These are phyloP conservation scores for Cryptoleucopteryx plumbea DNA, from an alignment of 2,113 vertebrate species.

Conservation along the genomic window DNA sequence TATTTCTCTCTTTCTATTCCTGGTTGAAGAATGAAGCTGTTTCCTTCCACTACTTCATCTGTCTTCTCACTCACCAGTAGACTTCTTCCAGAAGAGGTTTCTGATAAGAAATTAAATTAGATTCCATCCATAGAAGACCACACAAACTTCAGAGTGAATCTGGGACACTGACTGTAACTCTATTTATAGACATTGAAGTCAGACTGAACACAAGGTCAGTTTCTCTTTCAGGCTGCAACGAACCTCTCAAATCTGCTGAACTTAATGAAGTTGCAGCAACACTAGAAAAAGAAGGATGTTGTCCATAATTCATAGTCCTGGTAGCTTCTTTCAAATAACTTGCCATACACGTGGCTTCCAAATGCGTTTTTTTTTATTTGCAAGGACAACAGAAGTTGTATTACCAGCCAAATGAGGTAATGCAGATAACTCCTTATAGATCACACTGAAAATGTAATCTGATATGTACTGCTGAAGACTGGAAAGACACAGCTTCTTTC, in stretches of 20 bases:
- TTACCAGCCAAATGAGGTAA: background rate
- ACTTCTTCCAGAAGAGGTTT: background rate
- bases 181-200: constrained; percentile 30
- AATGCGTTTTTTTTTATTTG: background rate
- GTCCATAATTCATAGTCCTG: background rate
- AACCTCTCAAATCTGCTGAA: background rate
- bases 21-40: background rate
- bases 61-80: background rate
- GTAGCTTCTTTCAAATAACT: background rate
- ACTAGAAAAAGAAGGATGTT: background rate
- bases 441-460: background rate
- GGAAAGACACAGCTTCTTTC: background rate
- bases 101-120: background rate
- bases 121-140: background rate
- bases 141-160: constrained; percentile 6
- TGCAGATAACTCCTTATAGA: background rate
- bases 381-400: background rate
- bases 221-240: background rate
- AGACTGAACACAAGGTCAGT: constrained; percentile 33
- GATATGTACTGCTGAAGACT: background rate
- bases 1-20: background rate
- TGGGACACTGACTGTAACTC: background rate
- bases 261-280: background rate
- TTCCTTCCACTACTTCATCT: background rate
- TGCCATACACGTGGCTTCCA: background rate